Percentiles rank a stretch among this genome's conserved stretches.
Conservation (phyloP, 2,797 vertebrate genomes). For the Mareca strepera region DNA sequence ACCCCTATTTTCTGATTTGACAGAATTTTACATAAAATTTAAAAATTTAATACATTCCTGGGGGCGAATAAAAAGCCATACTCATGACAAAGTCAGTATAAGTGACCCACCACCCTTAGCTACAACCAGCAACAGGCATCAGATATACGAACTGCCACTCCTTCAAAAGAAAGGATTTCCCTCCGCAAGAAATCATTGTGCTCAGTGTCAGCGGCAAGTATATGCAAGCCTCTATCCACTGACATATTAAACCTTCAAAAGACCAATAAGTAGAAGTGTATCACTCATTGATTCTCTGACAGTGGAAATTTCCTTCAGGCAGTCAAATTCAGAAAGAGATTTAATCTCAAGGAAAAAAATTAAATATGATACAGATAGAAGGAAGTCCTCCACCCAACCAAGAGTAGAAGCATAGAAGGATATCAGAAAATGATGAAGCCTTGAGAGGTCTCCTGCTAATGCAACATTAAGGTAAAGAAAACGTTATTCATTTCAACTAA, state of each 20-base stretch:
- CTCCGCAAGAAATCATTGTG: background rate
- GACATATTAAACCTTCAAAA: background rate
- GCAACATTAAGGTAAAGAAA: background rate
- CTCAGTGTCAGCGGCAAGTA: background rate
- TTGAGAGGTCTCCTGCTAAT: background rate
- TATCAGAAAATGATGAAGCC: background rate
- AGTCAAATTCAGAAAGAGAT: background rate
- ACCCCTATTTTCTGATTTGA: background rate
- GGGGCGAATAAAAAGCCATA: background rate
- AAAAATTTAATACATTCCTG: background rate
- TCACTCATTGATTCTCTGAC: background rate
- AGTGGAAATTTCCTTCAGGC: background rate
- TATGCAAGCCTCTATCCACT: background rate
- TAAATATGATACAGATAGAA: background rate
- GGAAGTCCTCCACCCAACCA: background rate
- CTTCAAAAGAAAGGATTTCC: background rate
- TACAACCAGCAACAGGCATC: background rate
- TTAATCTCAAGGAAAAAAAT: background rate
- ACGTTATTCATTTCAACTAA: slow-evolving; percentile 34
- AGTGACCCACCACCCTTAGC: background rate
- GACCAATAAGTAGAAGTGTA: background rate
- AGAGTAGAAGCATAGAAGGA: background rate
- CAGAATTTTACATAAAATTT: background rate
- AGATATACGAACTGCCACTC: background rate
- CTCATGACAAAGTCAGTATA: background rate